Conservation (phyloP, 2,888 invertebrate genomes). For the Bombyx huttoni region DNA sequence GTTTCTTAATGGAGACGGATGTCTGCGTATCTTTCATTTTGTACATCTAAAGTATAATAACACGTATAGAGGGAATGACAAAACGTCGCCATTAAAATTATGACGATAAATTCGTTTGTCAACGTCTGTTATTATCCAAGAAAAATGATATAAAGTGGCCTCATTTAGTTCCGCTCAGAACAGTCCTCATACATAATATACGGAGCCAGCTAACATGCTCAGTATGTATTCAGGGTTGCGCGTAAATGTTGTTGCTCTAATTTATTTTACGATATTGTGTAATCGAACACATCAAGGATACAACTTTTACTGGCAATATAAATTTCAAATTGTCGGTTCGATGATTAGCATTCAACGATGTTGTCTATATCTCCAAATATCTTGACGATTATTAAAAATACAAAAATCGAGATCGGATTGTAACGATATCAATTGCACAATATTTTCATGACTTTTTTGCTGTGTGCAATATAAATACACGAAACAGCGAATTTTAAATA, state of each 20-base stretch:
- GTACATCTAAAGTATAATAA: constrained; percentile 14
- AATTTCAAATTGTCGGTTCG: too few relatives aligned
- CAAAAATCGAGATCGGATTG: too few relatives aligned
- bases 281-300: too few relatives aligned
- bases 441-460: too few relatives aligned
- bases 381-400: too few relatives aligned
- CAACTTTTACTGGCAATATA: too few relatives aligned
- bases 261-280: too few relatives aligned
- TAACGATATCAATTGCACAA: too few relatives aligned
- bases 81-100: constrained; percentile 27
- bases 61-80: constrained; percentile 16
- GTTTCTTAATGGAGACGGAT: constrained; percentile 43
- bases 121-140: constrained; percentile 21
- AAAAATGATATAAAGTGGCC: constrained; percentile 23
- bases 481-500: too few relatives aligned
- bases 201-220: not conserved
- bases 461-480: too few relatives aligned
- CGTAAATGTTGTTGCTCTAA: not conserved
- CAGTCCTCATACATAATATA: not conserved
- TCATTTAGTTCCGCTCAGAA: constrained; percentile 10
- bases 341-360: too few relatives aligned
- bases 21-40: constrained; percentile 33
- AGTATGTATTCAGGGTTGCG: not conserved
- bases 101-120: constrained; percentile 28
- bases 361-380: too few relatives aligned